A percentile compares a stretch with the other conserved stretches of the same genome.
Evolutionary conservation across 1,140 invertebrate genomes (phyloP).

Genomic region (Drosophila kepulauana): DNA sequence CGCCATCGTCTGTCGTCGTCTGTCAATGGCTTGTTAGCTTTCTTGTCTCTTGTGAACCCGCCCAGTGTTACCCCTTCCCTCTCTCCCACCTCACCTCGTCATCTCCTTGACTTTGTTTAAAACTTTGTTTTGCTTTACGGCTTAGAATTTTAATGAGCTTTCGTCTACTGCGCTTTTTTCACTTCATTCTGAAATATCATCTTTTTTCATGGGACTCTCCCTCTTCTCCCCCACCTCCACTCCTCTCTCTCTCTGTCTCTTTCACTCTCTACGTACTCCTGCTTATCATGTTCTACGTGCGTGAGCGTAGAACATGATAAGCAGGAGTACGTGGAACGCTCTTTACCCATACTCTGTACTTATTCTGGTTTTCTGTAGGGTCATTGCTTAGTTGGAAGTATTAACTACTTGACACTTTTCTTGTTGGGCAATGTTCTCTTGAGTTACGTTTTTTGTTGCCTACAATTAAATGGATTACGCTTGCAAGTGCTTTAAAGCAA

Average conservation of each 20-base stretch:
- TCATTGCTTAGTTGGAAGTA: slow-evolving; percentile 70
- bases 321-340: slow-evolving; percentile 4
- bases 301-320: slow-evolving; percentile 7
- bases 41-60: slow-evolving; percentile 49
- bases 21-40: slow-evolving; percentile 80
- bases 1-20: slow-evolving; percentile 14
- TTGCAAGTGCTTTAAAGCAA: slow-evolving; percentile 6
- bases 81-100: neutral
- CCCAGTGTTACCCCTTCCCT: neutral
- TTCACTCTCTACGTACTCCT: slow-evolving; percentile 1
- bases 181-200: slow-evolving; percentile 77
- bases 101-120: slow-evolving; percentile 70
- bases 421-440: slow-evolving; percentile 7
- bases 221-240: neutral
- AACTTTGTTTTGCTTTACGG: slow-evolving; percentile 81
- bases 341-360: neutral
- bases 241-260: neutral
- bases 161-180: slow-evolving; percentile 64
- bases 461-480: slow-evolving; percentile 13
- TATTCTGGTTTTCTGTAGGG: slow-evolving; percentile 50
- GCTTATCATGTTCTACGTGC: too few species aligned
- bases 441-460: slow-evolving; percentile 8
- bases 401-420: slow-evolving; percentile 53
- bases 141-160: slow-evolving; percentile 83
- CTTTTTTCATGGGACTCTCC: slow-evolving; percentile 56